phyloP scores from a whole-genome alignment of 2,113 vertebrate species.

The Spizaetus ornatus region DNA sequence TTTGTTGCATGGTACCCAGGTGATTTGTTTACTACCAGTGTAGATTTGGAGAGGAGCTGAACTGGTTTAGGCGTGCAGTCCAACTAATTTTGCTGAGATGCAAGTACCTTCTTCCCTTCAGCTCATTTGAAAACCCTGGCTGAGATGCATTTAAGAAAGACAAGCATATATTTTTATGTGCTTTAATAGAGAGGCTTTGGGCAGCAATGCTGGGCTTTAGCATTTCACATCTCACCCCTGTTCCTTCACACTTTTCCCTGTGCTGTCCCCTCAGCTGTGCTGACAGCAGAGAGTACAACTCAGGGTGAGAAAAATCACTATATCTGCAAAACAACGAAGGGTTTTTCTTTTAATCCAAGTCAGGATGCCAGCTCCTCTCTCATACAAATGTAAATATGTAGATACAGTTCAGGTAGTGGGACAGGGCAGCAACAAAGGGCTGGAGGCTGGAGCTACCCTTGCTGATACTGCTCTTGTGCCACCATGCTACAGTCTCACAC shows the following conservation, averaged over 20 bases:
- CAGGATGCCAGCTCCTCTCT: not conserved
- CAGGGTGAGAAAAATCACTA: not conserved
- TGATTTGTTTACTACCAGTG: not conserved
- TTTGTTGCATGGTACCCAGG: not conserved
- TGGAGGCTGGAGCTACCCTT: not conserved
- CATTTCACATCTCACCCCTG: not conserved
- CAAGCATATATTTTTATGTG: not conserved
- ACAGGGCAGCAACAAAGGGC: not conserved
- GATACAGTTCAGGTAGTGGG: not conserved
- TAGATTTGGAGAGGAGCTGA: not conserved
- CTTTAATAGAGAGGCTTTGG: not conserved
- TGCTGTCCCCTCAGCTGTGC: not conserved
- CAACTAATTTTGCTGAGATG: not conserved
- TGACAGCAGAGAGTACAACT: not conserved
- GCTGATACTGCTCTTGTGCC: not conserved
- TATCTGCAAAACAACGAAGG: not conserved
- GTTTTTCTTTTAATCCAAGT: not conserved
- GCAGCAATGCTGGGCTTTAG: not conserved
- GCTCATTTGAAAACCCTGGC: not conserved
- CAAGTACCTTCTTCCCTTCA: not conserved
- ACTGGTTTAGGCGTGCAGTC: not conserved
- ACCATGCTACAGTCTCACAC: not conserved
- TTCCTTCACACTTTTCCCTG: not conserved
- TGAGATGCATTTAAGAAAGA: not conserved
- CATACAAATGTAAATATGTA: not conserved